Percentiles rank a stretch among this genome's conserved stretches.
Evolutionary conservation across 2,113 vertebrate species (phyloP).

Genomic region (Myrmophylax atrothorax): DNA sequence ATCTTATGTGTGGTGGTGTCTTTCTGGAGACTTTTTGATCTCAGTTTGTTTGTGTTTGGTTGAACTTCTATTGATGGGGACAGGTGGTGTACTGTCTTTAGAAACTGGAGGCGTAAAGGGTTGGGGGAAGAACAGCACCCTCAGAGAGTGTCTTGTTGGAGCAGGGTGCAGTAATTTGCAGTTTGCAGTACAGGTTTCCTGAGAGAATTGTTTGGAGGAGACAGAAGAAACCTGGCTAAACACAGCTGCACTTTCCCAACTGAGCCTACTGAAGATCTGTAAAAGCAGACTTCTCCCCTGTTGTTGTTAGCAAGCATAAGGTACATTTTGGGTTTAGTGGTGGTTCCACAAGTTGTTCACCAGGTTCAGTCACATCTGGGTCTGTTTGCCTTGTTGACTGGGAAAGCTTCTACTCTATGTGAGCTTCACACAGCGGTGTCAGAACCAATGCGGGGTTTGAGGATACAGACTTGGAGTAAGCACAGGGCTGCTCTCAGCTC

Average conservation of each 20-base stretch:
- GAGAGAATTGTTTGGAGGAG: neutral
- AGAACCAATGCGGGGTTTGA: neutral
- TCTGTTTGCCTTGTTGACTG: neutral
- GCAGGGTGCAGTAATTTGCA: neutral
- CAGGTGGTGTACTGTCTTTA: neutral
- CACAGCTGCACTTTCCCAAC: neutral
- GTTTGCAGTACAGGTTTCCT: neutral
- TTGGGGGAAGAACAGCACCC: neutral
- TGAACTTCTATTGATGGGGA: neutral
- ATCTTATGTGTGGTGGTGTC: neutral
- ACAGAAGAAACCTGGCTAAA: neutral
- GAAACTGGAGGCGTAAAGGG: neutral
- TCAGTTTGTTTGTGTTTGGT: neutral
- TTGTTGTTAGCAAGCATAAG: neutral
- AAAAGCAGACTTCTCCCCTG: neutral
- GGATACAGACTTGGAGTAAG: neutral
- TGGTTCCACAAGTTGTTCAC: neutral
- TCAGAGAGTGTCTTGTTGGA: neutral
- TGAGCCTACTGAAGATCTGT: neutral
- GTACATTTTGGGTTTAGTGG: neutral
- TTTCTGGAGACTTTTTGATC: neutral
- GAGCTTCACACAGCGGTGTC: neutral
- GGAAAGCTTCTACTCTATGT: neutral
- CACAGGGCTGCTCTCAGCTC: neutral
- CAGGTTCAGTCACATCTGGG: neutral